Conservation (phyloP, 2,797 vertebrate species). For the Darevskia mixta region DNA sequence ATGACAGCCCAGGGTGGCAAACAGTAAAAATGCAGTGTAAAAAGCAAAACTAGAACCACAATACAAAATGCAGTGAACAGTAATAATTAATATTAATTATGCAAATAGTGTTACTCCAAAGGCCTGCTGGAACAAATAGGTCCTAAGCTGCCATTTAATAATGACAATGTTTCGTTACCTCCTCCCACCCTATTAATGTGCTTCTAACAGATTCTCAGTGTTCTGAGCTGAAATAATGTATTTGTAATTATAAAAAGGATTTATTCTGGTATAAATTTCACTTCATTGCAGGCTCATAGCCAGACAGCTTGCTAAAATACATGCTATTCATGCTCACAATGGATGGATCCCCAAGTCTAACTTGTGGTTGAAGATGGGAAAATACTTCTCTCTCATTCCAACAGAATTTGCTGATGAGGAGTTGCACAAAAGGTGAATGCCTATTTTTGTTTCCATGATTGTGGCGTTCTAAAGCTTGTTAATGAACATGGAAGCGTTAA, state of each 20-base stretch:
- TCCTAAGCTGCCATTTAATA: no score
- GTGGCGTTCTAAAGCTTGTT: neutral
- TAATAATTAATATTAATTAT: no score
- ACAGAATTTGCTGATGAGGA: slow-evolving; percentile 88
- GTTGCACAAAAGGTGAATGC: slow-evolving; percentile 87
- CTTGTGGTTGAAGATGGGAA: slow-evolving; percentile 95
- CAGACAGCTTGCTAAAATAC: slow-evolving; percentile 95
- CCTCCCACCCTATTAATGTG: neutral
- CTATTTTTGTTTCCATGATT: neutral
- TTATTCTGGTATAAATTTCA: neutral
- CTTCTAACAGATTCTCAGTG: neutral
- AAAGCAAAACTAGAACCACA: no score
- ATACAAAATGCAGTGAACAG: no score
- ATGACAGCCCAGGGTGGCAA: no score
- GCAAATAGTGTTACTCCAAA: no score
- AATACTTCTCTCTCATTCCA: slow-evolving; percentile 94
- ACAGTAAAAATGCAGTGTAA: no score
- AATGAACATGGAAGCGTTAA: neutral
- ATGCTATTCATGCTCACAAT: slow-evolving; percentile 97
- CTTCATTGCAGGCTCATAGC: slow-evolving; percentile 88
- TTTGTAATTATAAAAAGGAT: neutral
- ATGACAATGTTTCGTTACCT: no score
- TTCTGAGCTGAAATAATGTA: neutral
- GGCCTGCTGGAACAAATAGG: no score
- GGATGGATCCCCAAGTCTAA: slow-evolving; percentile 98